Base-by-base conservation (phyloP, 2,113 vertebrate genomes). In the Triplophysa dalaica region DNA sequence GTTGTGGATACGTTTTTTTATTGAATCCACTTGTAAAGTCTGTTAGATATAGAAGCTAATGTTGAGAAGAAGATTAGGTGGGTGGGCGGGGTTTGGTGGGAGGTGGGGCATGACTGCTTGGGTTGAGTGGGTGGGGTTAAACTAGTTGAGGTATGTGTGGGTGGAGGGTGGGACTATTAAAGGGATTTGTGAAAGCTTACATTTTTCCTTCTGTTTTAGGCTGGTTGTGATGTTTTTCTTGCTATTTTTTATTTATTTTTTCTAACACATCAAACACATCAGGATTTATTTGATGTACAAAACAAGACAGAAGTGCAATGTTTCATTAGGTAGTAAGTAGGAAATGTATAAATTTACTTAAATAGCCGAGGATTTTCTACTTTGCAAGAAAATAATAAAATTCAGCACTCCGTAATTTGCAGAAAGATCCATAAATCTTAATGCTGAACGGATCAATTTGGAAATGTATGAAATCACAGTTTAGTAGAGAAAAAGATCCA, bases 11-110 rank as follows among this genome's bases (percentile, higher is more conserved):
- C 45, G 33, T 72, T 77, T 75, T 29, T 64, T 67, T 66, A 76
- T 54, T 33, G 93, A 94, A 94, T 91, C 90, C 93, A 93, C 91
- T 91, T 92, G 93, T 93, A 93, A 93, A 92, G 93, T 92, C 92
- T 93, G 91, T 90, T 95, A 95, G 93, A 92, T 92, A 91, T 95
- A 95, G 93, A 48, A 77, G 50, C 82, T 83, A 70, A 61, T 77
- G 64, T 78, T 75, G 69, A 81, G 81, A 33, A 89, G 43, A 60
- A 68, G 52, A 19, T 60, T n/a, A 12, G 21, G 65, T 17, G 33
- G 70, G 73, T 38, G 85, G 70, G 76, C 8, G 87, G 81, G 38
- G 13, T 89, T 91, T 61, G 16, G 90, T 10, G 65, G 70, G 68
- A 89, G 89, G 90, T 86, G 88, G 60, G 75, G 91, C 16, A 26